Base-by-base conservation (phyloP, 1,140 invertebrate species). In the Drosophila melanica region DNA sequence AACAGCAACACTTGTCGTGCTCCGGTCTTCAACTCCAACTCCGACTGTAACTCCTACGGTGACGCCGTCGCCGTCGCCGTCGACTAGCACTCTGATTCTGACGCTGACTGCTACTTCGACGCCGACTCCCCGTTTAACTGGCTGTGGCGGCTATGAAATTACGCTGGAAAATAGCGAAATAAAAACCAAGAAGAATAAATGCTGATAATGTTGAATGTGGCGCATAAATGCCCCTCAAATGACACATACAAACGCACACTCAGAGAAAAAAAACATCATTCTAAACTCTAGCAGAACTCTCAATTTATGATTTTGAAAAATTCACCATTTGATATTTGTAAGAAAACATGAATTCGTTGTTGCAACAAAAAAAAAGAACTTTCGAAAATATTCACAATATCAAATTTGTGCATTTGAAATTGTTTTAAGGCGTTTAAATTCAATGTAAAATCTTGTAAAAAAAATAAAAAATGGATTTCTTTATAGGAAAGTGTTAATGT, bases 111-210 rank as follows among this genome's bases (percentile, higher is more conserved):
- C 57, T 10, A 33, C 59, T 27, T 16, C 58, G 20, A 12, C 20
- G 42, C 39, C 3, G 33, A 23, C 50, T 47, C 20, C 48, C 72
- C 53, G 44, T 30, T 73, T 57, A 68, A 68, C 55, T 65, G 70
- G 66, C 66, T 60, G 65, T 50, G 51, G 45, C 47, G 63, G 76
- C 76, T 78, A 87, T 82, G 82, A 87, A 86, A 86, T 81, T 79
- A 87, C 82, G 71, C 67, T 86, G 82, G 62, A 87, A 87, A 86
- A 86, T 81, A 86, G 79, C 84, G 68, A 86, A 86, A 86, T 86
- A 86, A 86, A 78, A 78, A 70, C 71, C 75, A 70, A 78, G 72
- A 78, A 69, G 57, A 75, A 78, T 77, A 75, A 77, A 77, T 70
- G 75, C 75, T 78, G 75, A 78, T 78, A 78, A 78, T 78, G 72